Percentiles rank a stretch among this genome's conserved stretches.
phyloP scores from a whole-genome alignment of 2,888 invertebrate genomes.

The Rhagonycha lutea region DNA sequence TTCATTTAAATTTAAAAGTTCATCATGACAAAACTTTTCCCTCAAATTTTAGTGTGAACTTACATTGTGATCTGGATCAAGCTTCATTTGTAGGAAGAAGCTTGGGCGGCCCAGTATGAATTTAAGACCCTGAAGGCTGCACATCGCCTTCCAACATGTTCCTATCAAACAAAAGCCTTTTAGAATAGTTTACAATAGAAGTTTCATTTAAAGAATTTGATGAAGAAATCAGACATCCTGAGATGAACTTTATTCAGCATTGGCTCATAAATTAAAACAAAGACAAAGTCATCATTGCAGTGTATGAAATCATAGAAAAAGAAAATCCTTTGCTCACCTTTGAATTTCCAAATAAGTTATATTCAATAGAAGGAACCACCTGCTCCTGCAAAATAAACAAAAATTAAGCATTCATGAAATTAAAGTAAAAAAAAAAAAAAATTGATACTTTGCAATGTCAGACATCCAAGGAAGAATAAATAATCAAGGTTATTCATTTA shows the following conservation, averaged over 20 bases:
- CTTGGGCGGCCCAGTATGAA: slow-evolving; percentile 99
- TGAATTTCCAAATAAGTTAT: no score
- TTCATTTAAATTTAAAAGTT: no score
- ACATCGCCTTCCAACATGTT: slow-evolving; percentile 94
- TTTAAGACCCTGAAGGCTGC: slow-evolving; percentile 94
- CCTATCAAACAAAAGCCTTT: slow-evolving; percentile 65
- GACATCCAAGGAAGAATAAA: neutral
- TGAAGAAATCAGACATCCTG: slow-evolving; percentile 50
- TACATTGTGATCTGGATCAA: slow-evolving; percentile 91
- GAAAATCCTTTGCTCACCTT: no score
- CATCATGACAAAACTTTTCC: no score
- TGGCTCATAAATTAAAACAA: neutral
- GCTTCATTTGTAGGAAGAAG: slow-evolving; percentile 99
- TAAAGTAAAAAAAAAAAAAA: neutral
- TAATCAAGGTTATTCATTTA: neutral
- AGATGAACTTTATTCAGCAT: slow-evolving; percentile 44
- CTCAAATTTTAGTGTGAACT: slow-evolving; percentile 39
- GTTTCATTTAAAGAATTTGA: slow-evolving; percentile 5
- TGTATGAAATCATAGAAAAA: no score
- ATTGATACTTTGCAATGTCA: neutral
- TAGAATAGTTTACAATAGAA: slow-evolving; percentile 1
- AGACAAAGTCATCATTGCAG: neutral
- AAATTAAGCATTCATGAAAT: neutral
- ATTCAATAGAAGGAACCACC: no score
- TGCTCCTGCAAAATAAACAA: neutral